These are phyloP conservation scores for Falco biarmicus DNA, from an alignment of 2,797 vertebrate genomes.

Conservation along the genomic window DNA sequence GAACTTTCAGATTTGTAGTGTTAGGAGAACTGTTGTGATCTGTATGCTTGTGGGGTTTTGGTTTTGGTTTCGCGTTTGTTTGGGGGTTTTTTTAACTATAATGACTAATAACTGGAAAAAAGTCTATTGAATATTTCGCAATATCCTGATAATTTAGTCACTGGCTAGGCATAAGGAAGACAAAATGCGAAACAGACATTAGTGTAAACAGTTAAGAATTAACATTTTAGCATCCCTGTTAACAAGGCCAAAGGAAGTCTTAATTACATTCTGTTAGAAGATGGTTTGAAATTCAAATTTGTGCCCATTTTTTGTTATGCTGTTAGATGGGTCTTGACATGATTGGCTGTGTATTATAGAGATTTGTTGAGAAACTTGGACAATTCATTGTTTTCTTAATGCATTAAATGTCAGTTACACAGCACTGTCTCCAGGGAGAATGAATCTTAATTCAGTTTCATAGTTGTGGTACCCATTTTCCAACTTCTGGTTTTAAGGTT, in stretches of 20 bases:
- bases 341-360: neutral
- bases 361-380: neutral
- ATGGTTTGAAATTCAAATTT: neutral
- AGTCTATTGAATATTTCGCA: neutral
- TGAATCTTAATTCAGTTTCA: neutral
- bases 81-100: neutral
- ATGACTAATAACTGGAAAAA: neutral
- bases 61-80: neutral
- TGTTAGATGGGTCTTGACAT: neutral
- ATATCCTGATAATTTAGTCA: neutral
- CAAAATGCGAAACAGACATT: slow-evolving; percentile 1
- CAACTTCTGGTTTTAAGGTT: slow-evolving; percentile 41
- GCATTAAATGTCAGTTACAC: neutral
- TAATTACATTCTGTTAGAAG: neutral
- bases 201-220: slow-evolving; percentile 15
- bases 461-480: neutral
- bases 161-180: neutral
- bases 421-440: neutral
- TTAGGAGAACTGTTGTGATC: neutral
- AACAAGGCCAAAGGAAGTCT: neutral
- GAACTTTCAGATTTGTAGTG: neutral
- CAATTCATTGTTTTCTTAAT: neutral
- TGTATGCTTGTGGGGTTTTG: neutral
- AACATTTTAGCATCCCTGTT: slow-evolving; percentile 26
- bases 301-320: neutral